Conservation (phyloP, 2,888 invertebrate genomes). For the Perizoma affinitatum region DNA sequence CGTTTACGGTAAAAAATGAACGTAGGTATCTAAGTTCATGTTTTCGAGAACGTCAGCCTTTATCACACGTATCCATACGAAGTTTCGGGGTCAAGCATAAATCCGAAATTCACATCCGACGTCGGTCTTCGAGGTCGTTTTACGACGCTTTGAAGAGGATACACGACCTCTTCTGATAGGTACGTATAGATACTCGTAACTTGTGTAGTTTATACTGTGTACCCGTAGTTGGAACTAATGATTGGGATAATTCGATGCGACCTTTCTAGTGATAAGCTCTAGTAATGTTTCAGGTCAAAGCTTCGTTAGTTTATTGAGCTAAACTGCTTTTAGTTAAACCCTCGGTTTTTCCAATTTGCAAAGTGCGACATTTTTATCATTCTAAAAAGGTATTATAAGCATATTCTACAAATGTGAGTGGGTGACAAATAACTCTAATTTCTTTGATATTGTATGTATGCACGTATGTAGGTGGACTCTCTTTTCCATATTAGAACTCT, state of each 20-base stretch:
- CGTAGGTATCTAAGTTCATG: slow-evolving; percentile 42
- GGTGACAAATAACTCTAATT: too few species aligned
- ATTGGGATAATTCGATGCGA: slow-evolving; percentile 34
- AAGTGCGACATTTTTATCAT: too few species aligned
- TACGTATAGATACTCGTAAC: slow-evolving; percentile 32
- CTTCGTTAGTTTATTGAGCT: background rate
- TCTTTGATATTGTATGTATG: too few species aligned
- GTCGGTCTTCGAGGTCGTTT: slow-evolving; percentile 50
- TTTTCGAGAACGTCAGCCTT: slow-evolving; percentile 52
- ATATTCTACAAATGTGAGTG: too few species aligned
- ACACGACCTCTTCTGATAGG: slow-evolving; percentile 41
- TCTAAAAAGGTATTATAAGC: too few species aligned
- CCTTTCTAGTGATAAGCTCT: slow-evolving; percentile 35
- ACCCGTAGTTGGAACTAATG: slow-evolving; percentile 35
- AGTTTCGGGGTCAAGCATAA: slow-evolving; percentile 57
- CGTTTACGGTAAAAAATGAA: slow-evolving; percentile 41
- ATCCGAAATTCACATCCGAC: slow-evolving; percentile 56
- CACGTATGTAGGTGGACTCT: too few species aligned
- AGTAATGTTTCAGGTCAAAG: slow-evolving; percentile 29
- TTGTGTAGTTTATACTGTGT: slow-evolving; percentile 40
- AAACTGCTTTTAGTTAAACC: background rate
- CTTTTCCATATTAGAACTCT: too few species aligned
- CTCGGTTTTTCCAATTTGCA: too few species aligned
- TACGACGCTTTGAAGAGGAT: slow-evolving; percentile 54
- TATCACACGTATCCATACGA: slow-evolving; percentile 55